Conservation (phyloP, 2,888 invertebrate genomes). For the Drosophila seclusa region DNA sequence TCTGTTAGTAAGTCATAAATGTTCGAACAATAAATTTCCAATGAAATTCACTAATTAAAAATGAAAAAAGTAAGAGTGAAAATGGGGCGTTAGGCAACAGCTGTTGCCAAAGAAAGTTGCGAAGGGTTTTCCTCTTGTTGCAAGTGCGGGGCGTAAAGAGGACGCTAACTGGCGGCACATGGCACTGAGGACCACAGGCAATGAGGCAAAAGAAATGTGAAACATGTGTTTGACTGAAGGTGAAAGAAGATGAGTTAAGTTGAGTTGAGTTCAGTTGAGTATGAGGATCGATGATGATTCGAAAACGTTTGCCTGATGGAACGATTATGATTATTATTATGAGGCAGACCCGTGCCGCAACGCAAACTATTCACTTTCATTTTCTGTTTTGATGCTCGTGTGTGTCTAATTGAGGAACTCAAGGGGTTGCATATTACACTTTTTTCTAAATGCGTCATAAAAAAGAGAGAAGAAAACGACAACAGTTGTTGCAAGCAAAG, state of each 20-base stretch:
- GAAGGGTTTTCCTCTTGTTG: slow-evolving; percentile 30
- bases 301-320: slow-evolving; percentile 31
- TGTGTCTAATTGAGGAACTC: slow-evolving; percentile 66
- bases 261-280: slow-evolving; percentile 16
- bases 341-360: slow-evolving; percentile 45
- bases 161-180: slow-evolving; percentile 65
- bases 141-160: slow-evolving; percentile 61
- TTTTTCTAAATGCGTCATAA: slow-evolving; percentile 60
- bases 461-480: slow-evolving; percentile 22
- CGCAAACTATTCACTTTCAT: slow-evolving; percentile 42
- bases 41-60: slow-evolving; percentile 54
- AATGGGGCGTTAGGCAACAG: slow-evolving; percentile 58
- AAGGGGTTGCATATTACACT: slow-evolving; percentile 62
- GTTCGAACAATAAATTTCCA: slow-evolving; percentile 35
- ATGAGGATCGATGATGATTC: slow-evolving; percentile 55
- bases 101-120: slow-evolving; percentile 61
- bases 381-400: slow-evolving; percentile 40
- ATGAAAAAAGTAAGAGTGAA: slow-evolving; percentile 57
- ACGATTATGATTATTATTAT: slow-evolving; percentile 42
- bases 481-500: slow-evolving; percentile 56
- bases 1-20: slow-evolving; percentile 45
- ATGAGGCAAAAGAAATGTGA: slow-evolving; percentile 30
- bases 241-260: slow-evolving; percentile 40
- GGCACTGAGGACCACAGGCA: slow-evolving; percentile 59
- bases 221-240: slow-evolving; percentile 72